Evolutionary conservation across 92 coral and sea anemone species (phyloP).

Genomic region (Parazoanthus atlanticus): DNA sequence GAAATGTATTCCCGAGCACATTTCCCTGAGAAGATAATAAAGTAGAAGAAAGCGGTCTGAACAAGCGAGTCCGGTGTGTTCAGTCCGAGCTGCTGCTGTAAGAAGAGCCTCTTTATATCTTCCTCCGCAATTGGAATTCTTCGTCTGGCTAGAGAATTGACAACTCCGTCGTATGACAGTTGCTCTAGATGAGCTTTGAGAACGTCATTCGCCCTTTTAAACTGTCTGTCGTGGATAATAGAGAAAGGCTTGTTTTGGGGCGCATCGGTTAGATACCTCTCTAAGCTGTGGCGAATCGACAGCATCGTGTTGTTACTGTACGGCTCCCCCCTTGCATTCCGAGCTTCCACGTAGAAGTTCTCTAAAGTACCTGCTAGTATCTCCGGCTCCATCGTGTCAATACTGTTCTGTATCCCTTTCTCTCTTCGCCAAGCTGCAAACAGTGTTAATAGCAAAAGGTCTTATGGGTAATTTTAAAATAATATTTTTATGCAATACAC

Average conservation of each 20-base stretch:
- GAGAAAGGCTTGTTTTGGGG: constrained; percentile 42
- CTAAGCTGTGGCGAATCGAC: neutral
- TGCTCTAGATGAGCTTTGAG: constrained; percentile 43
- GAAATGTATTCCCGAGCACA: constrained; percentile 25
- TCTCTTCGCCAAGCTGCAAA: constrained; percentile 35
- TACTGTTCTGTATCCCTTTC: constrained; percentile 11
- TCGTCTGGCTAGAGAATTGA: neutral
- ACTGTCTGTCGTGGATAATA: constrained; percentile 27
- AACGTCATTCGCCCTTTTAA: constrained; percentile 42
- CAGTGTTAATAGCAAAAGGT: neutral
- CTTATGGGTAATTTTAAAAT: too few species aligned
- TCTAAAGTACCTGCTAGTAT: constrained; percentile 24
- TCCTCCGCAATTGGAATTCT: constrained; percentile 31
- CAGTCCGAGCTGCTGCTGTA: constrained; percentile 36
- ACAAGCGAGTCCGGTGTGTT: constrained; percentile 50
- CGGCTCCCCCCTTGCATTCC: constrained; percentile 30
- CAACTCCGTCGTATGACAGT: neutral
- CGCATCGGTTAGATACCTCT: constrained; percentile 36
- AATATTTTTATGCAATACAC: too few species aligned
- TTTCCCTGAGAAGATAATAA: constrained; percentile 25
- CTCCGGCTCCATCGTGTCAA: constrained; percentile 42
- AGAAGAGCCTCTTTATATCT: constrained; percentile 45
- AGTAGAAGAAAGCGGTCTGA: constrained; percentile 37
- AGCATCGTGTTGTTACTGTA: neutral
- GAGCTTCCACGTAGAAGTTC: constrained; percentile 50